Evolutionary conservation across 2,888 invertebrate species (phyloP).

Genomic region (Uropetala carovei): DNA sequence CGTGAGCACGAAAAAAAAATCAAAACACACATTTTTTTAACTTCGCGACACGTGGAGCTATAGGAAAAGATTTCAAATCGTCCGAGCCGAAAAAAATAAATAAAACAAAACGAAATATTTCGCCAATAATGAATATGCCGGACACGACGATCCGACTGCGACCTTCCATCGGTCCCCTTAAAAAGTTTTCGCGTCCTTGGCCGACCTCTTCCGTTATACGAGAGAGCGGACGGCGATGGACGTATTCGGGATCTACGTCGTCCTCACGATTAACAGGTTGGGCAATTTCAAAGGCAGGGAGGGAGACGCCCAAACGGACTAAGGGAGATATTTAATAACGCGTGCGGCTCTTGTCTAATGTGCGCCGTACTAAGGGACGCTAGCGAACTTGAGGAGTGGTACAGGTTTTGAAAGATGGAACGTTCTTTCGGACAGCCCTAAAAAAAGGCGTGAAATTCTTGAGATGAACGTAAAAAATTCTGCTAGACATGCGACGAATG

Average conservation of each 20-base stretch:
- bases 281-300: neutral
- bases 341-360: neutral
- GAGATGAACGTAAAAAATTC: no score
- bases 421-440: no score
- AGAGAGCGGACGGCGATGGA: neutral
- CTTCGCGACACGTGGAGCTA: no score
- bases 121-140: conserved; percentile 9
- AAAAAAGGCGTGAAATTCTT: no score
- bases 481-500: no score
- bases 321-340: neutral
- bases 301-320: neutral
- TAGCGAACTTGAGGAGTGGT: no score
- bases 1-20: no score
- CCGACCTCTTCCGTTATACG: neutral
- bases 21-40: no score
- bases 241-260: neutral
- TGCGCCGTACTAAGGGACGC: no score
- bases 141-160: neutral
- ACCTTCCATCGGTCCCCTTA: neutral
- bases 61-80: no score
- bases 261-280: neutral
- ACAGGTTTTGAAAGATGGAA: no score
- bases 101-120: neutral
- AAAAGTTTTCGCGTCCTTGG: neutral
- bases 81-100: no score